These are phyloP conservation scores for Idaea dimidiata DNA, from an alignment of 2,888 invertebrate species.

Conservation along the genomic window DNA sequence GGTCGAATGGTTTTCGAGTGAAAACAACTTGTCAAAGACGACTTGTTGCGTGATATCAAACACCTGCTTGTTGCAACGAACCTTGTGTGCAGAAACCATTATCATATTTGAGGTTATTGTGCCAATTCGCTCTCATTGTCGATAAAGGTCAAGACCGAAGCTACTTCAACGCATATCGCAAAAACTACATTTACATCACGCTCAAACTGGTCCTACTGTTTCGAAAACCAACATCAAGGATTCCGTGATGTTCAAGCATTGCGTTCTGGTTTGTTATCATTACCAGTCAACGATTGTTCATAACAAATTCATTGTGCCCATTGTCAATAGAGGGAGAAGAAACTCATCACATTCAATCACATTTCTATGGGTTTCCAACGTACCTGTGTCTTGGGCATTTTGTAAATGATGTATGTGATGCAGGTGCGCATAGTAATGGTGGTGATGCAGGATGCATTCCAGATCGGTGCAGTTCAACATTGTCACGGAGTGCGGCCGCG, in stretches of 20 bases:
- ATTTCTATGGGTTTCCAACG: conserved; percentile 32
- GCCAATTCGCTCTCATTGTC: conserved; percentile 51
- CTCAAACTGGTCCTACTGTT: conserved; percentile 33
- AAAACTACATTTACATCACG: conserved; percentile 40
- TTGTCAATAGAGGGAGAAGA: conserved; percentile 50
- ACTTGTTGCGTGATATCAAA: conserved; percentile 64
- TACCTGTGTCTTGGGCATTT: conserved; percentile 83
- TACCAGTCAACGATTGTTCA: conserved; percentile 58
- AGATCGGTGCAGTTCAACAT: conserved; percentile 90
- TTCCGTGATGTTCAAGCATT: conserved; percentile 39
- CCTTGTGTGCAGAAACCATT: conserved; percentile 53
- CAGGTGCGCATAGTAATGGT: conserved; percentile 87
- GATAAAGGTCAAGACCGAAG: conserved; percentile 62
- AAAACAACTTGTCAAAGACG: conserved; percentile 56
- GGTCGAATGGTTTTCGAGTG: conserved; percentile 56
- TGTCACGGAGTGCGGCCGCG: conserved; percentile 67
- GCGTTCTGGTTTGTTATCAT: conserved; percentile 60
- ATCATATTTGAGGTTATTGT: conserved; percentile 44
- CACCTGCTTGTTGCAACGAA: conserved; percentile 61
- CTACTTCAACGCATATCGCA: conserved; percentile 40
- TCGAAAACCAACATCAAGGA: conserved; percentile 43
- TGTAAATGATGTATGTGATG: conserved; percentile 86
- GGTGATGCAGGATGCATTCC: conserved; percentile 88
- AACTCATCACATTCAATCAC: conserved; percentile 38
- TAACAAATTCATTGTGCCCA: conserved; percentile 65